These are phyloP conservation scores for Drosophila niveifrons DNA, from an alignment of 2,888 invertebrate species.

Conservation along the genomic window DNA sequence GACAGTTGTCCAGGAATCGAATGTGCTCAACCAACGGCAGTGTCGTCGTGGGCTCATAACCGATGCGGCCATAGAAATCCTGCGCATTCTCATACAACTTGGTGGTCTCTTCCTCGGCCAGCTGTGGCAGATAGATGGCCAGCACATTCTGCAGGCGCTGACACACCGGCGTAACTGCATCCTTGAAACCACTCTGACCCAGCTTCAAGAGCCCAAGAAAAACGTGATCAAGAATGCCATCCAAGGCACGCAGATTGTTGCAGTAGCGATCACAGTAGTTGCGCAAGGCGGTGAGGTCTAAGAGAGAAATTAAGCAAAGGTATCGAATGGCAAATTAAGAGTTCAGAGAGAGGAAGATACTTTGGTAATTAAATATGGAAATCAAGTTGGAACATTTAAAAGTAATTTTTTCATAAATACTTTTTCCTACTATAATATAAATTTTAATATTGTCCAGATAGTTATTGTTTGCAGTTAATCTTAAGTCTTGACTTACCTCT, in stretches of 20 bases:
- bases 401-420: too few relatives aligned
- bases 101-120: constrained; percentile 88
- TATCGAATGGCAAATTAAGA: too few relatives aligned
- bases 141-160: constrained; percentile 89
- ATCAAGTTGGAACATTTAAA: too few relatives aligned
- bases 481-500: constrained; percentile 80
- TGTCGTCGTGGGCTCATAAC: constrained; percentile 89
- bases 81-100: constrained; percentile 83
- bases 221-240: constrained; percentile 89
- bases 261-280: constrained; percentile 89
- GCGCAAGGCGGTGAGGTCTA: constrained; percentile 88
- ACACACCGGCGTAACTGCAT: constrained; percentile 90
- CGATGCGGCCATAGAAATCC: constrained; percentile 88
- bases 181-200: constrained; percentile 90
- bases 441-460: too few relatives aligned
- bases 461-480: too few relatives aligned
- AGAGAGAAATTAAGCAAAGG: too few relatives aligned
- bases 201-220: constrained; percentile 91
- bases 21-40: constrained; percentile 88
- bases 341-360: too few relatives aligned
- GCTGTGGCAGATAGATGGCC: constrained; percentile 88
- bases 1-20: constrained; percentile 87
- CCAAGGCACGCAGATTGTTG: constrained; percentile 89
- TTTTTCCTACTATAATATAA: too few relatives aligned
- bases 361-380: not conserved